Conservation (phyloP, 2,113 vertebrate species). For the Polypterus senegalus region DNA sequence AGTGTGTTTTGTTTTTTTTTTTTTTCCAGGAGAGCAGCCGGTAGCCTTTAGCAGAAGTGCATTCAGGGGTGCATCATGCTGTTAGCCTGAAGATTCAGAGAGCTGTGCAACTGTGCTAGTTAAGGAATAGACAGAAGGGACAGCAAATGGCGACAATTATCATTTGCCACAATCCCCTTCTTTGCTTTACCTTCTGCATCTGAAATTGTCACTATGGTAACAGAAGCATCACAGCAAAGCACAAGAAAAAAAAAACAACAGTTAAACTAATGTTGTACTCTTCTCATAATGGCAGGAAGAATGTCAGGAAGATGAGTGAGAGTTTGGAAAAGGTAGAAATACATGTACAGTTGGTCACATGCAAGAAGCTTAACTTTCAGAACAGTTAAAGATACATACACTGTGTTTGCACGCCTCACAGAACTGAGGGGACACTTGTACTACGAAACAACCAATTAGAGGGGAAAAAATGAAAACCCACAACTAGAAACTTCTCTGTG, state of each 20-base stretch:
- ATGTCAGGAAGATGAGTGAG: constrained; percentile 15
- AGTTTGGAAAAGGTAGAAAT: no score
- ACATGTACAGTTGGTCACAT: background rate
- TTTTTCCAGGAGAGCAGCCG: constrained; percentile 39
- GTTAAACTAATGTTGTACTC: constrained; percentile 21
- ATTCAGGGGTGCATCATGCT: constrained; percentile 37
- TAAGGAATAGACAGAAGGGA: constrained; percentile 40
- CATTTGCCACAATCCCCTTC: constrained; percentile 28
- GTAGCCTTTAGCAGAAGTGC: constrained; percentile 36
- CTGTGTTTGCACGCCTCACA: constrained; percentile 20
- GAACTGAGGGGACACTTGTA: constrained; percentile 25
- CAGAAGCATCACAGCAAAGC: constrained; percentile 29
- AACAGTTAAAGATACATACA: constrained; percentile 20
- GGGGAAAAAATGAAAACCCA: constrained; percentile 25
- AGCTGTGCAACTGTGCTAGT: constrained; percentile 41
- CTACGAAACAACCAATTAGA: constrained; percentile 26
- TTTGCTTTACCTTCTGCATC: constrained; percentile 16
- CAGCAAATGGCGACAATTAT: constrained; percentile 36
- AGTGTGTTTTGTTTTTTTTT: constrained; percentile 9
- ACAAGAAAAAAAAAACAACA: constrained; percentile 11
- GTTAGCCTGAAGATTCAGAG: constrained; percentile 39
- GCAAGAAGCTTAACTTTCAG: constrained; percentile 17
- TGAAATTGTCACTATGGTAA: constrained; percentile 54
- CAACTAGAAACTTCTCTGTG: constrained; percentile 18
- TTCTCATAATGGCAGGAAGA: constrained; percentile 24